Conservation (phyloP, 2,888 invertebrate species). For the Synergus gifuensis region DNA sequence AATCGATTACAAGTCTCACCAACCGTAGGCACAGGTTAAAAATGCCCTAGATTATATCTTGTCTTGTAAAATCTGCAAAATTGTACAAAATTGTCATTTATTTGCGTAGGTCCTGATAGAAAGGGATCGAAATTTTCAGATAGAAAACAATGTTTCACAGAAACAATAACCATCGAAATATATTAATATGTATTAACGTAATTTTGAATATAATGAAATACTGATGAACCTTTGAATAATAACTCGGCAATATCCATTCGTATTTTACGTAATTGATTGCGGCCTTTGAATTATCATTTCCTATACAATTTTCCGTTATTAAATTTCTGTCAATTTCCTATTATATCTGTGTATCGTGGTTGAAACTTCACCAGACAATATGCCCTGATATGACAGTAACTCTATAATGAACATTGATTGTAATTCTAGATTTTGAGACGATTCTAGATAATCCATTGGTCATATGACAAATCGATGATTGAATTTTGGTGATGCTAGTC, state of each 20-base stretch:
- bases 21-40: slow-evolving; percentile 9
- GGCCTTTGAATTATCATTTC: slow-evolving; percentile 16
- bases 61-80: neutral
- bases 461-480: slow-evolving; percentile 26
- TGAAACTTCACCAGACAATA: slow-evolving; percentile 28
- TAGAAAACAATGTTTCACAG: neutral
- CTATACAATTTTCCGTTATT: slow-evolving; percentile 28
- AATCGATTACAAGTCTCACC: slow-evolving; percentile 8
- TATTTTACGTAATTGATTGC: slow-evolving; percentile 22
- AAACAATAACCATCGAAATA: neutral
- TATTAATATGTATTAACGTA: neutral
- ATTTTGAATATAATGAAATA: neutral
- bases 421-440: slow-evolving; percentile 11
- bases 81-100: neutral
- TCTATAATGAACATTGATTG: slow-evolving; percentile 25
- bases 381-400: slow-evolving; percentile 3
- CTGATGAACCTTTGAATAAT: neutral
- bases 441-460: slow-evolving; percentile 6
- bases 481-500: slow-evolving; percentile 12
- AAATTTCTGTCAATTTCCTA: slow-evolving; percentile 31
- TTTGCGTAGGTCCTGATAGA: neutral
- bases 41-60: neutral
- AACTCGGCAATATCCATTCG: slow-evolving; percentile 4
- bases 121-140: neutral
- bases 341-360: slow-evolving; percentile 8